Evolutionary conservation across 1,140 invertebrate genomes (phyloP).

Genomic region (Drosophila takahashii): DNA sequence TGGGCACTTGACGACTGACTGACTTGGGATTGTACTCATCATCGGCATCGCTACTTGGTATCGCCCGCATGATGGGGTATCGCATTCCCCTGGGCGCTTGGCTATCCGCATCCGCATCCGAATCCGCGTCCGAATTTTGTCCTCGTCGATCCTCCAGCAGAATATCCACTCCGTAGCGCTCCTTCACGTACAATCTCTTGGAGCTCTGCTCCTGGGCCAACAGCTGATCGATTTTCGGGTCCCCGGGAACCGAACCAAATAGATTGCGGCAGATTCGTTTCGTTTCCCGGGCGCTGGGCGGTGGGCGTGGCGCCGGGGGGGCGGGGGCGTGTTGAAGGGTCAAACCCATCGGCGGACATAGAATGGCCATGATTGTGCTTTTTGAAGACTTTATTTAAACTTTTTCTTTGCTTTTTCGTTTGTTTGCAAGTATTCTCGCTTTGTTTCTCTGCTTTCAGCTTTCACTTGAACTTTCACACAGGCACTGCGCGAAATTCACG

Average conservation of each 20-base stretch:
- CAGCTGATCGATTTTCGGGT: conserved; percentile 15
- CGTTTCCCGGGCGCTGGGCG: conserved; percentile 1
- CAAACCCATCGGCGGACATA: conserved; percentile 18
- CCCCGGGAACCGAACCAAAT: conserved; percentile 19
- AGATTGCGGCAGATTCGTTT: conserved; percentile 38
- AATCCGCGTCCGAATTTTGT: neutral
- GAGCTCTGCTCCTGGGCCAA: conserved; percentile 20
- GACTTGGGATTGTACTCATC: conserved; percentile 7
- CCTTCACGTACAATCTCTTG: neutral
- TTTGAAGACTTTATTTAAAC: conserved; percentile 5
- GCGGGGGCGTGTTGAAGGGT: neutral
- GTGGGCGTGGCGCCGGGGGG: neutral
- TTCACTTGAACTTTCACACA: conserved; percentile 65
- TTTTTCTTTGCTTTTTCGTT: conserved; percentile 13
- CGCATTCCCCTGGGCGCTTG: neutral
- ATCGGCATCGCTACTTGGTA: neutral
- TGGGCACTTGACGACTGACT: neutral
- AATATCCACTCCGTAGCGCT: conserved; percentile 29
- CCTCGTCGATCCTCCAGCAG: conserved; percentile 1
- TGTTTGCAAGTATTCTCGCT: conserved; percentile 23
- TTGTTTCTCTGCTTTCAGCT: conserved; percentile 44
- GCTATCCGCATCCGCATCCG: neutral
- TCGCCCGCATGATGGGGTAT: neutral
- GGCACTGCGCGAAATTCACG: conserved; percentile 52
- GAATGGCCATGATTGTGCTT: conserved; percentile 1